Evolutionary conservation across 1,140 invertebrate species (phyloP).

Genomic region (Drosophila guanche): DNA sequence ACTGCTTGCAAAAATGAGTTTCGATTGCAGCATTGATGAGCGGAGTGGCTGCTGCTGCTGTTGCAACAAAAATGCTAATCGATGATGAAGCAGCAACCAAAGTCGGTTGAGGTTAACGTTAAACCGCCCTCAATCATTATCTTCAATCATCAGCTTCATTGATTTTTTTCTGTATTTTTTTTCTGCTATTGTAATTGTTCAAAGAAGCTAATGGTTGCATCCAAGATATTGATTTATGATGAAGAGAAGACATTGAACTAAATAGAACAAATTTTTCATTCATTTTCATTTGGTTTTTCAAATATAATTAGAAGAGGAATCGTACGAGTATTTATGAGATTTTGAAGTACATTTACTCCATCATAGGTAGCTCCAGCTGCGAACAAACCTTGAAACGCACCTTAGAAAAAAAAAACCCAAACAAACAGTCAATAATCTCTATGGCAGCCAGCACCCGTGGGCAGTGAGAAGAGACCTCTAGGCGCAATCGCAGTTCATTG

Average conservation of each 20-base stretch:
- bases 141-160: conserved; percentile 49
- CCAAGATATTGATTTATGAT: conserved; percentile 48
- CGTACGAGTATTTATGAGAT: too few relatives aligned
- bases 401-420: conserved; percentile 29
- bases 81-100: conserved; percentile 34
- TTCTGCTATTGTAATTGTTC: conserved; percentile 52
- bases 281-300: neutral
- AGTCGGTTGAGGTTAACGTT: conserved; percentile 51
- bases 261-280: conserved; percentile 31
- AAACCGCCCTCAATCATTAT: conserved; percentile 42
- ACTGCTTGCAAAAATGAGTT: too few relatives aligned
- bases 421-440: conserved; percentile 24
- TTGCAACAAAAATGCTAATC: conserved; percentile 39
- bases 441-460: conserved; percentile 19
- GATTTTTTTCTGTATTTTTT: too few relatives aligned
- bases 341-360: neutral
- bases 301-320: too few relatives aligned
- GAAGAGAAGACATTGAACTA: neutral
- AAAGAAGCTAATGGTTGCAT: conserved; percentile 38
- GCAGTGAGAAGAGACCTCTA: conserved; percentile 43
- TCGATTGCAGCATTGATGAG: conserved; percentile 27
- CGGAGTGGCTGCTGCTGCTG: conserved; percentile 13
- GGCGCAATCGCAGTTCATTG: conserved; percentile 65
- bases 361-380: conserved; percentile 4
- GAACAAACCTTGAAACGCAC: conserved; percentile 49